Evolutionary conservation across 2,888 invertebrate genomes (phyloP).

Genomic region (Idaea dimidiata): DNA sequence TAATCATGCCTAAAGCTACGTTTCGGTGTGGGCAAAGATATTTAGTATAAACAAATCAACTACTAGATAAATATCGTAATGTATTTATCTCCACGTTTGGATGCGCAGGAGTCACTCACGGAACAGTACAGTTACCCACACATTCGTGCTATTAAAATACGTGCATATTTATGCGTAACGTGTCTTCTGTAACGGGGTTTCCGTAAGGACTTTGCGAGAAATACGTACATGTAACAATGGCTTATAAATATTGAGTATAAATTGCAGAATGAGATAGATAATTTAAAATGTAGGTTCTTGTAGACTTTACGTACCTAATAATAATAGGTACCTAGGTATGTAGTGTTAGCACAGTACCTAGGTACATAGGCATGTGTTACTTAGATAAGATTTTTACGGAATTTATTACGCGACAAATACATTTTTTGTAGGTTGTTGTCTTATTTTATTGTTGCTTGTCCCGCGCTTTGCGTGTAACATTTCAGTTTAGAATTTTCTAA

Average conservation of each 20-base stretch:
- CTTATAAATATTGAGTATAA: slow-evolving; percentile 31
- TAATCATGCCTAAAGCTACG: too few relatives aligned
- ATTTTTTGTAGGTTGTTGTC: too few relatives aligned
- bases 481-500: too few relatives aligned
- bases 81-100: slow-evolving; percentile 51
- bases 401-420: too few relatives aligned
- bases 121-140: slow-evolving; percentile 70
- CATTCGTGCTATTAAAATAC: slow-evolving; percentile 68
- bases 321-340: too few relatives aligned
- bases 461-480: too few relatives aligned
- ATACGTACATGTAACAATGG: slow-evolving; percentile 52
- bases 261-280: slow-evolving; percentile 10
- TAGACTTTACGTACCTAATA: background rate
- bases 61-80: slow-evolving; percentile 22
- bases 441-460: too few relatives aligned
- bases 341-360: too few relatives aligned
- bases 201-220: slow-evolving; percentile 61
- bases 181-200: slow-evolving; percentile 69
- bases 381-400: too few relatives aligned
- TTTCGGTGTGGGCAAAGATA: too few relatives aligned
- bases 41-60: too few relatives aligned
- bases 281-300: background rate
- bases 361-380: too few relatives aligned
- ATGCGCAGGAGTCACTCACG: slow-evolving; percentile 53
- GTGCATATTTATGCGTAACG: slow-evolving; percentile 77